A percentile compares a stretch with the other conserved stretches of the same genome.
Evolutionary conservation across 2,797 vertebrate genomes (phyloP).

Genomic region (Chelon auratus): DNA sequence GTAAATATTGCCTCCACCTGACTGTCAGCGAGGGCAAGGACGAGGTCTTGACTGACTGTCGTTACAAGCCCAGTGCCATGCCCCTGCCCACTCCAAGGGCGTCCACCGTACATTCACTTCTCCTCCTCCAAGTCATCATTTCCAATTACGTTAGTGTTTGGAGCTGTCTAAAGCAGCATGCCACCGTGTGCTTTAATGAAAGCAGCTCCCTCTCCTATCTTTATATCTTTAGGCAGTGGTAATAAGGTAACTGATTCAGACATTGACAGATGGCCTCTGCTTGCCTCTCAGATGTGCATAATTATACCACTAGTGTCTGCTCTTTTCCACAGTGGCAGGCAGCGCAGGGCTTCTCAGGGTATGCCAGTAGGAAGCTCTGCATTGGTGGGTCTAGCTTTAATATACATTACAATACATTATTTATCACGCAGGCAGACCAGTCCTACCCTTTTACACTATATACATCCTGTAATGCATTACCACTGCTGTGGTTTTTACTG

Average conservation of each 20-base stretch:
- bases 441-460: conserved; percentile 80
- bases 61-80: conserved; percentile 64
- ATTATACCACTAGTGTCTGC: conserved; percentile 82
- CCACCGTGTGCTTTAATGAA: conserved; percentile 82
- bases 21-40: conserved; percentile 51
- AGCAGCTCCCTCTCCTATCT: conserved; percentile 82
- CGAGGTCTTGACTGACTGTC: conserved; percentile 61
- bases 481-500: conserved; percentile 77
- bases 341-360: conserved; percentile 68
- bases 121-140: conserved; percentile 76
- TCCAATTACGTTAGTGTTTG: conserved; percentile 82
- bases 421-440: conserved; percentile 80
- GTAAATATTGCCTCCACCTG: conserved; percentile 36
- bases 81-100: conserved; percentile 83
- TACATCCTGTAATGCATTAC: conserved; percentile 85
- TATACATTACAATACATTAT: conserved; percentile 88
- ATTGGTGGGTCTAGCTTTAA: conserved; percentile 79
- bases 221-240: conserved; percentile 85
- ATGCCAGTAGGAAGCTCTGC: conserved; percentile 71
- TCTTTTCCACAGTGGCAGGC: conserved; percentile 76
- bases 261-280: conserved; percentile 86
- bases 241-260: conserved; percentile 86
- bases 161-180: conserved; percentile 76
- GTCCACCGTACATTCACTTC: conserved; percentile 60
- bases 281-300: conserved; percentile 83